Conservation (phyloP, 2,888 invertebrate species). For the Atrina japonica region DNA sequence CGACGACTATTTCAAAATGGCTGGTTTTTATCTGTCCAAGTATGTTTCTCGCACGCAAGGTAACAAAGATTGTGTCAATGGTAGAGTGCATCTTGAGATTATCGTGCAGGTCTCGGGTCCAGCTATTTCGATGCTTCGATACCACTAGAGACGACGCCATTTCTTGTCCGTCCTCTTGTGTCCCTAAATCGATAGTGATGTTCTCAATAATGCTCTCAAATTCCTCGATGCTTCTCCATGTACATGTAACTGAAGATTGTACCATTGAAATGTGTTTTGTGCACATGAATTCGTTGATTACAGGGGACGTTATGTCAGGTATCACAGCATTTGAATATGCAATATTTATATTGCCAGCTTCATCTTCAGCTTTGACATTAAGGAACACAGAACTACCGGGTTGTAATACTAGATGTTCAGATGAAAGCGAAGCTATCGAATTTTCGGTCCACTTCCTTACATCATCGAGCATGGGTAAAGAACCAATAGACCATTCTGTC, state of each 20-base stretch:
- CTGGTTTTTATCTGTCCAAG: slow-evolving; percentile 35
- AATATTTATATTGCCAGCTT: slow-evolving; percentile 49
- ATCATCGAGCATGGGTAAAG: slow-evolving; percentile 32
- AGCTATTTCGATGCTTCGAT: slow-evolving; percentile 25
- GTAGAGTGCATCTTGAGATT: slow-evolving; percentile 22
- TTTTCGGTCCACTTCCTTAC: slow-evolving; percentile 10
- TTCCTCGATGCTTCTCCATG: slow-evolving; percentile 52
- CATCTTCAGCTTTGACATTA: slow-evolving; percentile 48
- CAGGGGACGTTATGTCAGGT: slow-evolving; percentile 52
- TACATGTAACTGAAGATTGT: slow-evolving; percentile 48
- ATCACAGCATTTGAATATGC: slow-evolving; percentile 50
- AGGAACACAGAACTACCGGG: slow-evolving; percentile 54
- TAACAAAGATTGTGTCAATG: slow-evolving; percentile 39
- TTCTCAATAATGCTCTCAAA: slow-evolving; percentile 54
- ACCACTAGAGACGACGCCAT: slow-evolving; percentile 35
- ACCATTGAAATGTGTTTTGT: slow-evolving; percentile 47
- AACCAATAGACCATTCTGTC: slow-evolving; percentile 36
- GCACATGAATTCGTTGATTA: slow-evolving; percentile 47
- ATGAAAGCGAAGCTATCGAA: slow-evolving; percentile 4
- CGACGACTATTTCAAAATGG: slow-evolving; percentile 45
- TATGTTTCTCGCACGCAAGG: slow-evolving; percentile 45
- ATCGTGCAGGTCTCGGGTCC: slow-evolving; percentile 37
- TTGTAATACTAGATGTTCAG: slow-evolving; percentile 33
- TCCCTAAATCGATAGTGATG: slow-evolving; percentile 48
- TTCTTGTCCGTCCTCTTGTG: slow-evolving; percentile 29